Conservation (phyloP, 2,113 vertebrate species). For the Thryonomys swinderianus region DNA sequence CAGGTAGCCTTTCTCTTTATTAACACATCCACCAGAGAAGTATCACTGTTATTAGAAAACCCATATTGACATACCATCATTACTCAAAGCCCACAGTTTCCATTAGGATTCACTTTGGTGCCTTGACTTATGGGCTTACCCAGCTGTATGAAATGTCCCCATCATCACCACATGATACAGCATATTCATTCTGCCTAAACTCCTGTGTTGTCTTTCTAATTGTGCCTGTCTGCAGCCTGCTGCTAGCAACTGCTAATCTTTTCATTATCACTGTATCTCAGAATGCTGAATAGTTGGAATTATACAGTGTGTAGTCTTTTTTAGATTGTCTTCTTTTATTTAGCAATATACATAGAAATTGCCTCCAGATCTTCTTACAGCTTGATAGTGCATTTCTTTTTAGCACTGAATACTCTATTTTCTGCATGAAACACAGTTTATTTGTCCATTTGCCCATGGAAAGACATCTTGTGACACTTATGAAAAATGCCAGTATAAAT, state of each 20-base stretch:
- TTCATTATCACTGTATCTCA: neutral
- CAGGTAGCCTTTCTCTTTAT: neutral
- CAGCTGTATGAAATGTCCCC: neutral
- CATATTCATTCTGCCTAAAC: neutral
- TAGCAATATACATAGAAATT: neutral
- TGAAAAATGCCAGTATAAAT: neutral
- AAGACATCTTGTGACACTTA: neutral
- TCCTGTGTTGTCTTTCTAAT: neutral
- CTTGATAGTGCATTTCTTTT: neutral
- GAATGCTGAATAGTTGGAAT: neutral
- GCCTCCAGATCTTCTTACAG: neutral
- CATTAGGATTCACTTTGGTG: neutral
- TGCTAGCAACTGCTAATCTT: neutral
- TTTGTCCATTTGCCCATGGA: neutral
- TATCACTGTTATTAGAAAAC: neutral
- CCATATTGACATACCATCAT: neutral
- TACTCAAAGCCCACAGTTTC: neutral
- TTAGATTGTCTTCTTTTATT: neutral
- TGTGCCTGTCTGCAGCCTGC: neutral
- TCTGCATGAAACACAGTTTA: neutral
- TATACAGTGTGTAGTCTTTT: neutral
- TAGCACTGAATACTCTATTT: neutral
- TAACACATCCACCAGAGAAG: neutral
- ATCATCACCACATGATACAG: neutral
- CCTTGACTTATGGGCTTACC: neutral